Base-by-base conservation (phyloP, 2,113 vertebrate genomes). In the Perca fluviatilis region DNA sequence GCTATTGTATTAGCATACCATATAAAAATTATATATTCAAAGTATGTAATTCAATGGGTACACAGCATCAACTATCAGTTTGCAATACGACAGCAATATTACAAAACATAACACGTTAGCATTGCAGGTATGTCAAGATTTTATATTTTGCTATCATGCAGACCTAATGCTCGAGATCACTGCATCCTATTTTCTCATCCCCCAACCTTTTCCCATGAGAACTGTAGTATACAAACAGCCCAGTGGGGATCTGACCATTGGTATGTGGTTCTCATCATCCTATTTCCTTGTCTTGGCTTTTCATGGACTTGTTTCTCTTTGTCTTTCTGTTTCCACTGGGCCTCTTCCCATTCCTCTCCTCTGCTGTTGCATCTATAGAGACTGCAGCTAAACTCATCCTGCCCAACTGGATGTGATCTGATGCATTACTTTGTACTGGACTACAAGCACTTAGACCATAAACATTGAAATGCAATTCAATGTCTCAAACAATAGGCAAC, bases 341-440 rank as follows among this genome's bases (percentile, higher is more conserved):
- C 81, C 88, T 81, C 82, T 84, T 89, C 76, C 77, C 86, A 87
- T 90, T 87, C 77, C 72, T 71, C n/a, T 56, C 50, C 73, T 71
- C 58, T 56, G 25, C 36, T 54, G 21, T 9, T 71, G 83, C 78
- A 50, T 74, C 78, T 40, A 82, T 73, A 87, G 79, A 69, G 78
- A 87, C 80, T 53, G 61, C 14, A 77, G 67, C 16, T 83, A 77
- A 80, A 87, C 74, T 51, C 63, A 21, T 33, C 15, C 47, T 74
- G 46, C 46, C 70, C 58, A 2, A 47, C 21, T 63, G 43, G 25
- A 80, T 47, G 50, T 6, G n/a, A 85, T 6, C 30, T 60, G 70
- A 64, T 23, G 2, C 43, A 25, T 23, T 14, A 16, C 33, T 50
- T 30, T 49, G 25, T 7, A 16, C 11, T 14, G 18, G 21, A 74